These are phyloP conservation scores for Agrochola macilenta DNA, from an alignment of 2,888 invertebrate species.

Conservation along the genomic window DNA sequence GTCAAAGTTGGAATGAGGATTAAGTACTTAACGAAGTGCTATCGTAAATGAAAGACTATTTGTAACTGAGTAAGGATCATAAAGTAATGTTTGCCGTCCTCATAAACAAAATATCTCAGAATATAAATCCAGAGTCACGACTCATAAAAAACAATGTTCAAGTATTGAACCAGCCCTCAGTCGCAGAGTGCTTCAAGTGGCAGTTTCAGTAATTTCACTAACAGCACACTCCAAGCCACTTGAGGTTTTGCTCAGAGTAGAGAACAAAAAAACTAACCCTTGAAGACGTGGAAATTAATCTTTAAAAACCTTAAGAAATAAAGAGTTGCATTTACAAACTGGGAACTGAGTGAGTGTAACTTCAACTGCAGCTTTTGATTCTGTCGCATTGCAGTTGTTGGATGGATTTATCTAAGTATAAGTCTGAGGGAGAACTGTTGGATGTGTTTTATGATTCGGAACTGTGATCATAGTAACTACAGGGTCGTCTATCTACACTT, in stretches of 20 bases:
- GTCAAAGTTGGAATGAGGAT: slow-evolving; percentile 14
- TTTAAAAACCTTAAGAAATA: slow-evolving; percentile 58
- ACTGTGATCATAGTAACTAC: not conserved
- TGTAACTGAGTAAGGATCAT: not conserved
- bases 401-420: not conserved
- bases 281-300: slow-evolving; percentile 65
- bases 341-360: slow-evolving; percentile 18
- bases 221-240: slow-evolving; percentile 66
- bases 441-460: not conserved
- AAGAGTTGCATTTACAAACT: slow-evolving; percentile 55
- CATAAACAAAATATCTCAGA: slow-evolving; percentile 44
- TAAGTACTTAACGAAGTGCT: not conserved
- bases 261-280: slow-evolving; percentile 64
- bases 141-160: slow-evolving; percentile 59
- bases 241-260: slow-evolving; percentile 56
- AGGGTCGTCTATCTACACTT: too few species aligned
- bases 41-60: not conserved
- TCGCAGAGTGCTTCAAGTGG: slow-evolving; percentile 75
- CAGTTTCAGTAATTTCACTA: slow-evolving; percentile 73
- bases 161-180: slow-evolving; percentile 66
- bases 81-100: slow-evolving; percentile 21
- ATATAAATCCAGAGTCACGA: slow-evolving; percentile 46
- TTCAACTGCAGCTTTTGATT: slow-evolving; percentile 26
- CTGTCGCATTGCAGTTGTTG: slow-evolving; percentile 48
- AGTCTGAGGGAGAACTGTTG: not conserved